phyloP scores from a whole-genome alignment of 2,888 invertebrate genomes.

The Camptogramma bilineatum region DNA sequence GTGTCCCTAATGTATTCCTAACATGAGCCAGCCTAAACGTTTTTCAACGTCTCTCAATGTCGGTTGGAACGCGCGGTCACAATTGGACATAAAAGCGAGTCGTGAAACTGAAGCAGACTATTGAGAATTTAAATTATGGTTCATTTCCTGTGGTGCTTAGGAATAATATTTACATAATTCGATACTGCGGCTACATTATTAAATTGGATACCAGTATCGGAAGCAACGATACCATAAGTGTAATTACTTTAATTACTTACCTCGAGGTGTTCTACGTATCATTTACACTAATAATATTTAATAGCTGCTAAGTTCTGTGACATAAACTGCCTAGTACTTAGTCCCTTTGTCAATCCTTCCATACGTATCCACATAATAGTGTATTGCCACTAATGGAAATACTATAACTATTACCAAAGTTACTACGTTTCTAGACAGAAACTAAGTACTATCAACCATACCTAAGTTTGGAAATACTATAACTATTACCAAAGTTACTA shows the following conservation, averaged over 20 bases:
- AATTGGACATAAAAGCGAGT: slow-evolving; percentile 41
- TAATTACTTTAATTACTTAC: slow-evolving; percentile 18
- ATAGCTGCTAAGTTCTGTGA: not conserved
- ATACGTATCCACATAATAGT: not conserved
- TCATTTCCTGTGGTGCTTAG: slow-evolving; percentile 40
- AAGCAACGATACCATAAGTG: slow-evolving; percentile 15
- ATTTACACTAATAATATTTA: not conserved
- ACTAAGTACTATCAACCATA: too few species aligned
- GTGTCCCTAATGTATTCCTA: slow-evolving; percentile 54
- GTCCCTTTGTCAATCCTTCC: slow-evolving; percentile 4
- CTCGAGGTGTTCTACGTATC: not conserved
- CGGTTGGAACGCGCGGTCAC: slow-evolving; percentile 46
- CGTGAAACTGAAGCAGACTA: slow-evolving; percentile 40
- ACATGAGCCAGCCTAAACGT: slow-evolving; percentile 52
- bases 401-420: not conserved
- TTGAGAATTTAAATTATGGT: slow-evolving; percentile 41
- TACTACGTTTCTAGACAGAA: not conserved
- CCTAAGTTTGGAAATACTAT: slow-evolving; percentile 5
- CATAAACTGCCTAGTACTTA: not conserved
- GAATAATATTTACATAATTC: slow-evolving; percentile 31
- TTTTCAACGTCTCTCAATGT: slow-evolving; percentile 56
- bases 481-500: not conserved
- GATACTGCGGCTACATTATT: slow-evolving; percentile 17
- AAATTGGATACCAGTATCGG: slow-evolving; percentile 18
- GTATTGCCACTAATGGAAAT: slow-evolving; percentile 5